These are phyloP conservation scores for Dendrocincla fuliginosa DNA, from an alignment of 2,797 vertebrate genomes.

Conservation along the genomic window DNA sequence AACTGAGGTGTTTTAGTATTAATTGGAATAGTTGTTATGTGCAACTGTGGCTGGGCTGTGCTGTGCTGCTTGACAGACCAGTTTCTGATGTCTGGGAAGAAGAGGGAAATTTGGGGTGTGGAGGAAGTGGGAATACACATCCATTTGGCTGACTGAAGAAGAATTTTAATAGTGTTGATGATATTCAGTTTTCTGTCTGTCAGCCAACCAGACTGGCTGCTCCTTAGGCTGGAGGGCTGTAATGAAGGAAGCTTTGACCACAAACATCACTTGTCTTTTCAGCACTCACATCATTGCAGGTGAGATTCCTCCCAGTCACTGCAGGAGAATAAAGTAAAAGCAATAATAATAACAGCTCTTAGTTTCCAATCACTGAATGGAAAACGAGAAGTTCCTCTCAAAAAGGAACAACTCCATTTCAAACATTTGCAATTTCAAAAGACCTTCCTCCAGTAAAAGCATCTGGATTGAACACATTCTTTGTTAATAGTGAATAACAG, in stretches of 20 bases:
- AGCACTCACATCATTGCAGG: neutral
- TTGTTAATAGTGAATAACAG: neutral
- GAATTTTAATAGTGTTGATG: neutral
- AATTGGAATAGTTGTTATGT: constrained; percentile 4
- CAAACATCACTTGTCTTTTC: constrained; percentile 31
- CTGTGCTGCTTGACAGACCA: constrained; percentile 12
- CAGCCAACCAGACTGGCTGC: neutral
- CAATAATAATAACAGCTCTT: neutral
- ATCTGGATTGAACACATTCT: neutral
- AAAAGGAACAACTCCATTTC: neutral
- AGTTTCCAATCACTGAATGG: neutral
- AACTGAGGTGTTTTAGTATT: constrained; percentile 66
- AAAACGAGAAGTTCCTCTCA: neutral
- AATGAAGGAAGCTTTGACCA: neutral
- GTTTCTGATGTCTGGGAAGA: neutral
- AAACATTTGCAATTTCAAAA: neutral
- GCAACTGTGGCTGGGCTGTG: neutral
- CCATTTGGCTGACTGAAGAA: neutral
- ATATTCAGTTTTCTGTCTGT: neutral
- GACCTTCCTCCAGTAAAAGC: neutral
- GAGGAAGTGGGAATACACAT: neutral
- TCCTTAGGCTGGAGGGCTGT: neutral
- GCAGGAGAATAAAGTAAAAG: neutral
- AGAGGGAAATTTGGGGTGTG: neutral
- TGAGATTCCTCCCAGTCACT: neutral